phyloP scores from a whole-genome alignment of 2,888 invertebrate genomes.

The Dione vanillae region DNA sequence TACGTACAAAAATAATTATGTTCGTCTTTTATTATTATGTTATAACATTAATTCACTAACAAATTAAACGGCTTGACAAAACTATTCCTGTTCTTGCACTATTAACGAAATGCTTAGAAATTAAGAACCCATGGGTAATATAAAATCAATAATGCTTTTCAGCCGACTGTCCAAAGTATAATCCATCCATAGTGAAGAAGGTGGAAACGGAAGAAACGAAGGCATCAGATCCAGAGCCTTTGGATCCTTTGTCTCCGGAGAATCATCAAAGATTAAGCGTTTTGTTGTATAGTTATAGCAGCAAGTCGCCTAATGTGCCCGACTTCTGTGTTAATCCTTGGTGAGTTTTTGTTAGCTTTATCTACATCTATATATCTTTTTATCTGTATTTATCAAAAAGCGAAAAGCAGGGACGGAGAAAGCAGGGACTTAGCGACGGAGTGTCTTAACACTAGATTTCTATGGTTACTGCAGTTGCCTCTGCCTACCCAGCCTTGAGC shows the following conservation, averaged over 20 bases:
- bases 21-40: too few species aligned
- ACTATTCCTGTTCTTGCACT: neutral
- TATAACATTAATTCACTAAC: neutral
- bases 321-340: constrained; percentile 96
- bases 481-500: too few species aligned
- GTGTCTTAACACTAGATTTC: too few species aligned
- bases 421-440: too few species aligned
- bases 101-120: neutral
- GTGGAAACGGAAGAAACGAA: constrained; percentile 53
- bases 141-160: constrained; percentile 1
- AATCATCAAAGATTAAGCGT: constrained; percentile 95
- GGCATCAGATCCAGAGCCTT: constrained; percentile 53
- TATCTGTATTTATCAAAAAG: neutral
- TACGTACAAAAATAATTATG: too few species aligned
- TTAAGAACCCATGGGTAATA: neutral
- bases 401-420: too few species aligned
- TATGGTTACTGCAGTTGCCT: too few species aligned
- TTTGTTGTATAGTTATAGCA: constrained; percentile 94
- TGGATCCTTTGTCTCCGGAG: constrained; percentile 90
- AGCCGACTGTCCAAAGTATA: constrained; percentile 72
- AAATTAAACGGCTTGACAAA: neutral
- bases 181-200: constrained; percentile 63
- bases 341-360: constrained; percentile 71
- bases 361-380: neutral
- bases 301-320: constrained; percentile 90